Base-by-base conservation (phyloP, 2,797 vertebrate species). In the Premnoplex brunnescens region DNA sequence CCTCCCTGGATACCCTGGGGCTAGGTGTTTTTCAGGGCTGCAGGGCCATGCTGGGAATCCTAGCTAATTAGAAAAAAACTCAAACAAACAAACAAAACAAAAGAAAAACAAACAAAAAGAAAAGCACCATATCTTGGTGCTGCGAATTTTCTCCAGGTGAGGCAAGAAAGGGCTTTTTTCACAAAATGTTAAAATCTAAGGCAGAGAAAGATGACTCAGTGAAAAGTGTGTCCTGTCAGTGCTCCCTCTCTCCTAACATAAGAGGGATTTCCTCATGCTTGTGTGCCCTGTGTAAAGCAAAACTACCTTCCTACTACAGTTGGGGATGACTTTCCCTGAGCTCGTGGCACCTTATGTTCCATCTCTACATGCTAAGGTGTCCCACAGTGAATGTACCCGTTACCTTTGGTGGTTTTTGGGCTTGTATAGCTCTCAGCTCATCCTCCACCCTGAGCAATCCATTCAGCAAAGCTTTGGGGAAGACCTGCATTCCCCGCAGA, bases 351-450 rank as follows among this genome's bases (percentile, higher is more conserved):
- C 6, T 4, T 11, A 5, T 14, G 9, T 26, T 89, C 4, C 0
- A n/a, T 30, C 34, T 24, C 39, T 4, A 4, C 1, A 1, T 0
- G 6, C 22, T 1, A 3, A 37, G 8, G 13, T 5, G 9, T 80
- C 41, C 63, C 12, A 41, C 41, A 2, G 48, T 15, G 48, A 73
- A 41, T 2, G 9, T 9, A 56, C 10, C n/a, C 14, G 13, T 60
- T 66, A 52, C 24, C 19, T 76, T 28, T 41, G 36, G 20, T 3
- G 6, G 18, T 6, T 67, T 73, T 72, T 62, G 48, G 58, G 34
- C n/a, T 51, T 69, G 30, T 48, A 9, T 30, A 72, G 14, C 32
- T 59, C 34, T 84, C 74, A 87, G 39, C 28, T 24, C 17, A 18
- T 72, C 26, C 34, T 75, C n/a, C 36, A 22, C 2, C 62, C 19